These are phyloP conservation scores for Tursiops truncatus DNA, from an alignment of 2,113 vertebrate genomes.

Conservation along the genomic window DNA sequence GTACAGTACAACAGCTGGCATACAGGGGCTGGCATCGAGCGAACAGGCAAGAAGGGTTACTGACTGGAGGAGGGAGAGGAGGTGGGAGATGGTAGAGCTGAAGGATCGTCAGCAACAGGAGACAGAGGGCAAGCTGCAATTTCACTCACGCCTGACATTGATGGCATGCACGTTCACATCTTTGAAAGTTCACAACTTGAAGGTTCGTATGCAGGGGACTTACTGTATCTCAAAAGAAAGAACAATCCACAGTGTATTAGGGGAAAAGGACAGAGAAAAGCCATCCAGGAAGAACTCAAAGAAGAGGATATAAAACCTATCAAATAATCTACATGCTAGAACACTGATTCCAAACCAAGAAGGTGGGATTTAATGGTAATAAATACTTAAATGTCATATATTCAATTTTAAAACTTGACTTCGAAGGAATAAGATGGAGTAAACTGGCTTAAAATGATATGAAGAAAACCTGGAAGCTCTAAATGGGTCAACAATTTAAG, in stretches of 20 bases:
- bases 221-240: slow-evolving; percentile 12
- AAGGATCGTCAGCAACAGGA: no score
- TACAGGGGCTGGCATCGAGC: not conserved
- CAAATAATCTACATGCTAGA: not conserved
- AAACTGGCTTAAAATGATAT: slow-evolving; percentile 12
- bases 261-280: not conserved
- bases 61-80: no score
- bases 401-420: not conserved
- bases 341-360: not conserved
- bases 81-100: no score
- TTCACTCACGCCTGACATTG: no score
- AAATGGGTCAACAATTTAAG: not conserved
- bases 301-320: not conserved
- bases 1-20: not conserved
- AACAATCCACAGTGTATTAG: not conserved
- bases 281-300: not conserved
- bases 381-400: not conserved
- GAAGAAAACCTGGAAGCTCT: not conserved
- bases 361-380: not conserved
- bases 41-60: not conserved
- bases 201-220: no score
- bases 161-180: no score
- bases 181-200: no score
- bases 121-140: no score
- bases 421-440: not conserved